phyloP scores from a whole-genome alignment of 2,797 vertebrate species.

The Pangasius mekongensis region DNA sequence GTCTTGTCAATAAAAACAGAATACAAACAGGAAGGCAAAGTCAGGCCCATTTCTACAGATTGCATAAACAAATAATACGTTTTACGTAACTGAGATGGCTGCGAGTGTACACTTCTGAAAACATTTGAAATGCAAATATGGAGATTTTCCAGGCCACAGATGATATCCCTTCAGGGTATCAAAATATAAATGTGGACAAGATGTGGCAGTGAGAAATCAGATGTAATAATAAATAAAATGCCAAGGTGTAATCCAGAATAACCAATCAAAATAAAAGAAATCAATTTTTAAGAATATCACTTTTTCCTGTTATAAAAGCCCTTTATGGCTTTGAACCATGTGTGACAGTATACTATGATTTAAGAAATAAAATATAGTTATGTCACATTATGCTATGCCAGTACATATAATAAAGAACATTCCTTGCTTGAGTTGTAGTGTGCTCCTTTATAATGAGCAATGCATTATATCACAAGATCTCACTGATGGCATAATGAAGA shows the following conservation, averaged over 20 bases:
- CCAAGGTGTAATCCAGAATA: background rate
- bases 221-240: background rate
- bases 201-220: background rate
- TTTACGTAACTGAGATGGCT: background rate
- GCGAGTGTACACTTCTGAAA: background rate
- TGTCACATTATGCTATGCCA: background rate
- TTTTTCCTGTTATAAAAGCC: background rate
- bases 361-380: background rate
- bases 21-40: background rate
- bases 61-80: background rate
- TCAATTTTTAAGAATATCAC: background rate
- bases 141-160: background rate
- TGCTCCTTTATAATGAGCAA: background rate
- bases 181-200: background rate
- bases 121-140: conserved; percentile 1
- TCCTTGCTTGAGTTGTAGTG: background rate
- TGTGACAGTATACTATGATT: background rate
- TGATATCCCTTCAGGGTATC: background rate
- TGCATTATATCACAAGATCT: background rate
- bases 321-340: background rate
- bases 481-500: background rate
- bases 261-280: background rate
- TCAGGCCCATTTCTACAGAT: background rate
- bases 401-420: no score
- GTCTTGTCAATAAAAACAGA: conserved; percentile 29